Base-by-base conservation (phyloP, 2,888 invertebrate genomes). In the Tipula unca region DNA sequence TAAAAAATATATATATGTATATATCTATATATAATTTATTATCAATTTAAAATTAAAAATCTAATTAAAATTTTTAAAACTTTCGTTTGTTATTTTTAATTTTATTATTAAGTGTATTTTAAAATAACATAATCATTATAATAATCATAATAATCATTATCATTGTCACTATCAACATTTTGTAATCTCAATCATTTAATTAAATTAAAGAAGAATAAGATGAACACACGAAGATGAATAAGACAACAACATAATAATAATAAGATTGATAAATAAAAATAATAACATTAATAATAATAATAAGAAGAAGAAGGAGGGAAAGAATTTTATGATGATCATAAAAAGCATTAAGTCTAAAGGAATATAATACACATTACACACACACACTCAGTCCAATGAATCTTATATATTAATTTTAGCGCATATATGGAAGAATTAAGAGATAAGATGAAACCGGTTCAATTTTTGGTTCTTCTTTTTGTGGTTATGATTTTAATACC, bases 111-210 rank as follows among this genome's bases (percentile, higher is more conserved):
- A 69, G 69, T 69, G 20, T 69, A 69, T 69, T 69, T 69, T 69
- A 69, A 69, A 69, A 69, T 69, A 69, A 69, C 69, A 69, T 69
- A 69, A 69, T 69, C 69, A 25, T 69, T 69, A 69, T 69, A 69
- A 69, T 69, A 69, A 69, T 69, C 69, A 69, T 69, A 69, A 69
- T 69, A 69, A 69, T 69, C 69, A 69, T 69, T 69, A 69, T 69
- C 69, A 69, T 69, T 69, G 69, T 69, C 69, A 69, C 69, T 69
- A 69, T 69, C 69, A 69, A 69, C 69, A 10, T 69, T 69, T 69
- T 25, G 69, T 69, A 69, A 69, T 69, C 69, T 69, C 69, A 69
- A 69, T 69, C 69, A 69, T 69, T 69, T 69, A 69, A 69, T 69
- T 69, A 69, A 69, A 69, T 69, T 69, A 69, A 69, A 69, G 69